These are phyloP conservation scores for Drosophila tsacasi DNA, from an alignment of 1,140 invertebrate species.

Conservation along the genomic window DNA sequence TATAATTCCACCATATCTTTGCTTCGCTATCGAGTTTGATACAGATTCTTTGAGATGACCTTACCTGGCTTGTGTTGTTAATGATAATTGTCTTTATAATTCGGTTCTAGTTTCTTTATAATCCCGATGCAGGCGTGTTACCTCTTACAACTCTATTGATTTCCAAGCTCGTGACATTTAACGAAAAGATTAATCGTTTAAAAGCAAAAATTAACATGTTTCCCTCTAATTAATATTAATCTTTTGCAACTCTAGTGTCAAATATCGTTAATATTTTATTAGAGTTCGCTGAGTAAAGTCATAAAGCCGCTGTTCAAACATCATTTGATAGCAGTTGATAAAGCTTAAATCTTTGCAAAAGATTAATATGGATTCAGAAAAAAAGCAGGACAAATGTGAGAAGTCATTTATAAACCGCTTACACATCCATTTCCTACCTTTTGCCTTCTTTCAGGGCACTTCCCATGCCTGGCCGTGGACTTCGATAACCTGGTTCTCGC, in stretches of 20 bases:
- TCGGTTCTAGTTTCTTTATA: neutral
- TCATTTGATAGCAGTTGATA: neutral
- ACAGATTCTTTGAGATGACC: neutral
- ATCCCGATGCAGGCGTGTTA: no score
- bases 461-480: conserved; percentile 35
- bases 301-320: neutral
- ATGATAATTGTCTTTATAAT: neutral
- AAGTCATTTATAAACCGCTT: neutral
- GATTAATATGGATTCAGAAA: neutral
- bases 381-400: neutral
- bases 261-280: neutral
- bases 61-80: neutral
- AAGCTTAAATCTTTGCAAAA: neutral
- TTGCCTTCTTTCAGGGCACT: conserved; percentile 53
- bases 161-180: neutral
- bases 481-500: conserved; percentile 55
- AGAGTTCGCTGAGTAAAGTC: neutral
- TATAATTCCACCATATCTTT: neutral
- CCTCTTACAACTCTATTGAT: no score
- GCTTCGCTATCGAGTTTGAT: neutral
- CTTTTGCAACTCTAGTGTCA: neutral
- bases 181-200: neutral
- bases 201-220: neutral
- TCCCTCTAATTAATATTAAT: neutral
- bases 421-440: neutral